Evolutionary conservation across 2,888 invertebrate genomes (phyloP).

Genomic region (Drosophila robusta): DNA sequence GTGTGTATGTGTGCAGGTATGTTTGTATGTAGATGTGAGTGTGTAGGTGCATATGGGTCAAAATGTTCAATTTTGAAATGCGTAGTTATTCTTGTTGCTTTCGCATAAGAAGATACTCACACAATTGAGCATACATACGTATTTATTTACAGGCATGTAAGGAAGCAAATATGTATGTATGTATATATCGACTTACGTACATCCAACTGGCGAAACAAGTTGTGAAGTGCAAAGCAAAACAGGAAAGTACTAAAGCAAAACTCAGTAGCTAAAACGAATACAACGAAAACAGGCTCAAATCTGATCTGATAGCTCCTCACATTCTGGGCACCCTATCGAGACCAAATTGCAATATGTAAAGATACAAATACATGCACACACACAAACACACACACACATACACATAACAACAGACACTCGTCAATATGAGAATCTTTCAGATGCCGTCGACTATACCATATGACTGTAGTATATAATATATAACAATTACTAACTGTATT

Average conservation of each 20-base stretch:
- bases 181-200: background rate
- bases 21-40: background rate
- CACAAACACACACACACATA: too few relatives aligned
- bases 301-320: conserved; percentile 8
- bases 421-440: too few relatives aligned
- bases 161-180: background rate
- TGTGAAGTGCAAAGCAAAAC: conserved; percentile 43
- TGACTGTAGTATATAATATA: too few relatives aligned
- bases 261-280: conserved; percentile 9
- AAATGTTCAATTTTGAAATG: conserved; percentile 49
- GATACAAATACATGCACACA: background rate
- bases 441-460: too few relatives aligned
- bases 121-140: conserved; percentile 3
- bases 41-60: conserved; percentile 55
- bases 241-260: conserved; percentile 32
- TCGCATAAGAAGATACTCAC: conserved; percentile 1
- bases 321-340: background rate
- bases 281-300: conserved; percentile 29
- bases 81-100: conserved; percentile 17
- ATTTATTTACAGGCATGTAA: background rate
- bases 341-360: background rate
- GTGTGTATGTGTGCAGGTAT: background rate
- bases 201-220: conserved; percentile 47
- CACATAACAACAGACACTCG: too few relatives aligned
- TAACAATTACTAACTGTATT: too few relatives aligned